These are phyloP conservation scores for Xiphophorus maculatus DNA, from an alignment of 2,113 vertebrate species.

Conservation along the genomic window DNA sequence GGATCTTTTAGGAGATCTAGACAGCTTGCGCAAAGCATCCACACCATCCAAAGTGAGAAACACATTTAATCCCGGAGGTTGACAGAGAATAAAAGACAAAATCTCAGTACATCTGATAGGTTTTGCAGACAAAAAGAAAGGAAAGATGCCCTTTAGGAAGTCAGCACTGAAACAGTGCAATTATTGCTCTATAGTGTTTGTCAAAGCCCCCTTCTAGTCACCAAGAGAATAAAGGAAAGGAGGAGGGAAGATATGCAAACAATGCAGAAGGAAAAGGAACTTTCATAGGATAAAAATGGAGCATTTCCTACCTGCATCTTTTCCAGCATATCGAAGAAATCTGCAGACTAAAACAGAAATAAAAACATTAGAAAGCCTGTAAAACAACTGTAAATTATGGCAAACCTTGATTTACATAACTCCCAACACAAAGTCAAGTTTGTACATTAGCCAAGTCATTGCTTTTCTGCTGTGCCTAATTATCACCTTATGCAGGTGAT, in stretches of 20 bases:
- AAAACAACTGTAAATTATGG: neutral
- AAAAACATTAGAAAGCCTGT: neutral
- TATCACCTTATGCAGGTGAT: conserved; percentile 21
- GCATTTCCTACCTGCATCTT: conserved; percentile 90
- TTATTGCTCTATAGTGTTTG: neutral
- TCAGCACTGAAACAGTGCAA: neutral
- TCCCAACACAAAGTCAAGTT: conserved; percentile 5
- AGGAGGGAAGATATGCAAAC: neutral
- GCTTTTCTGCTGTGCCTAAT: neutral
- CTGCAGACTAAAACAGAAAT: conserved; percentile 87
- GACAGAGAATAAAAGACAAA: conserved; percentile 17
- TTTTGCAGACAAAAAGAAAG: neutral
- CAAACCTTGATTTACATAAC: neutral
- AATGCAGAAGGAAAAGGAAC: neutral
- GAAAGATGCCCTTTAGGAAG: neutral
- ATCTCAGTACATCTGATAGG: neutral
- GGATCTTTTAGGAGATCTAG: conserved; percentile 19
- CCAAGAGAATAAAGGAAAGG: neutral
- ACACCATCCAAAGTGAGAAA: conserved; percentile 52
- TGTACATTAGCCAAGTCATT: neutral
- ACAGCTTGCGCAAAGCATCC: conserved; percentile 1
- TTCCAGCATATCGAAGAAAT: conserved; percentile 99
- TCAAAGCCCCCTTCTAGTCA: neutral
- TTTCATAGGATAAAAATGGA: neutral
- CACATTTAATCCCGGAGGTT: conserved; percentile 18